These are phyloP conservation scores for Cettia cetti DNA, from an alignment of 2,113 vertebrate genomes.

Conservation along the genomic window DNA sequence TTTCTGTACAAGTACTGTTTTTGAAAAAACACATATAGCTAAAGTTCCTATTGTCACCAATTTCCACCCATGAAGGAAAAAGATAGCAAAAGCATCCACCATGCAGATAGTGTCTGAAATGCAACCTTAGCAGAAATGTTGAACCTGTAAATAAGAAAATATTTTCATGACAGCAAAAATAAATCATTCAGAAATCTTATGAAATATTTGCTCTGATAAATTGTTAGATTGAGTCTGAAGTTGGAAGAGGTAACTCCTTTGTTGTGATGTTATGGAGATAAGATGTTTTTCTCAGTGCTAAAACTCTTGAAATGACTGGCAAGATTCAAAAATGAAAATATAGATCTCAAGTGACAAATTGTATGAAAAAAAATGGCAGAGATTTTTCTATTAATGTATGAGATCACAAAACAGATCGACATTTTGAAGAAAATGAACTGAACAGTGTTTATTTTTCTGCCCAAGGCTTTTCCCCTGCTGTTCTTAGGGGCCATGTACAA, in stretches of 20 bases:
- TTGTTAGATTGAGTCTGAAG: not conserved
- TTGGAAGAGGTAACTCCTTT: constrained; percentile 4
- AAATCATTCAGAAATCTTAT: not conserved
- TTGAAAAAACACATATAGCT: not conserved
- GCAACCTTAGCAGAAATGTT: not conserved
- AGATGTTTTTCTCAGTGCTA: not conserved
- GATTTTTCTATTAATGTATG: not conserved
- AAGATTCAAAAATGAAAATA: constrained; percentile 20
- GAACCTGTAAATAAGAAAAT: not conserved
- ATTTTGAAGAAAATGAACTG: not conserved
- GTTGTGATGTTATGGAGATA: constrained; percentile 38
- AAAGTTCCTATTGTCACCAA: not conserved
- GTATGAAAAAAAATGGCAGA: not conserved
- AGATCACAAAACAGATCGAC: not conserved
- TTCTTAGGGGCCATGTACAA: not conserved
- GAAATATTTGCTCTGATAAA: not conserved
- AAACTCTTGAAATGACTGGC: constrained; percentile 12
- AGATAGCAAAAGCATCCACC: not conserved
- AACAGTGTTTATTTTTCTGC: not conserved
- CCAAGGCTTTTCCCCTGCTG: not conserved
- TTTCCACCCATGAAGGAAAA: not conserved
- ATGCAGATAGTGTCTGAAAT: not conserved
- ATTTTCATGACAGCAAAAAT: not conserved
- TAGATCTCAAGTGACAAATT: not conserved
- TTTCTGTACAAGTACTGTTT: not conserved